Percentiles rank a stretch among this genome's conserved stretches.
Evolutionary conservation across 2,113 vertebrate species (phyloP).

Genomic region (Megaceryle maxima): DNA sequence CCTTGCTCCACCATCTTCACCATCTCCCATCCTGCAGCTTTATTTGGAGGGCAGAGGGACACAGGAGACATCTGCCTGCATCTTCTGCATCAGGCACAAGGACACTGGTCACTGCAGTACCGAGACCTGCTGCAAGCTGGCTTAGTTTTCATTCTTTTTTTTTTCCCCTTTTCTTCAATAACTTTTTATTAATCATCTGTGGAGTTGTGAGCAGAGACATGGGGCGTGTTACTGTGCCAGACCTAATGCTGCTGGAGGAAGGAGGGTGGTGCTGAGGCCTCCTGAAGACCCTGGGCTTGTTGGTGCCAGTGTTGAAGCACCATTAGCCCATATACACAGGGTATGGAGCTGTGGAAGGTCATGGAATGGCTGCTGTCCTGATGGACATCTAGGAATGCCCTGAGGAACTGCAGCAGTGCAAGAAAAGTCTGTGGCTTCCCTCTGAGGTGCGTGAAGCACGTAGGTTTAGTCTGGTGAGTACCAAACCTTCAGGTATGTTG

Average conservation of each 20-base stretch:
- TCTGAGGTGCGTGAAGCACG: fast-evolving
- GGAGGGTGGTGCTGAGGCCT: too few species aligned
- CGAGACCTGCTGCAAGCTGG: neutral
- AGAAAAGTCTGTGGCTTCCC: neutral
- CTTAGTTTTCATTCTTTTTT: too few species aligned
- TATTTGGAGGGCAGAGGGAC: neutral
- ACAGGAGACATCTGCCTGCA: too few species aligned
- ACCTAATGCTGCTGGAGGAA: neutral
- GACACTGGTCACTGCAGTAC: neutral
- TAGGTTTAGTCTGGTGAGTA: neutral
- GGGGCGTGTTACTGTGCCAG: fast-evolving
- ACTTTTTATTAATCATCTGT: fast-evolving
- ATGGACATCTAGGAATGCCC: neutral
- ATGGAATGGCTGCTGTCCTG: too few species aligned
- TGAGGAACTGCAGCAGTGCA: fast-evolving
- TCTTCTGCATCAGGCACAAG: neutral
- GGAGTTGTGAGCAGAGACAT: neutral
- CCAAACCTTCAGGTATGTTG: neutral
- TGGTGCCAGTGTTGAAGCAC: too few species aligned
- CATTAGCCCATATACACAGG: fast-evolving
- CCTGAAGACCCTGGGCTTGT: neutral
- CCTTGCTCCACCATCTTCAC: neutral
- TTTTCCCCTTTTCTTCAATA: neutral
- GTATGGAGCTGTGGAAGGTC: neutral
- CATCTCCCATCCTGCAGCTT: neutral